Percentiles rank a stretch among this genome's conserved stretches.
phyloP scores from a whole-genome alignment of 2,113 vertebrate genomes.

The Lagopus leucura region DNA sequence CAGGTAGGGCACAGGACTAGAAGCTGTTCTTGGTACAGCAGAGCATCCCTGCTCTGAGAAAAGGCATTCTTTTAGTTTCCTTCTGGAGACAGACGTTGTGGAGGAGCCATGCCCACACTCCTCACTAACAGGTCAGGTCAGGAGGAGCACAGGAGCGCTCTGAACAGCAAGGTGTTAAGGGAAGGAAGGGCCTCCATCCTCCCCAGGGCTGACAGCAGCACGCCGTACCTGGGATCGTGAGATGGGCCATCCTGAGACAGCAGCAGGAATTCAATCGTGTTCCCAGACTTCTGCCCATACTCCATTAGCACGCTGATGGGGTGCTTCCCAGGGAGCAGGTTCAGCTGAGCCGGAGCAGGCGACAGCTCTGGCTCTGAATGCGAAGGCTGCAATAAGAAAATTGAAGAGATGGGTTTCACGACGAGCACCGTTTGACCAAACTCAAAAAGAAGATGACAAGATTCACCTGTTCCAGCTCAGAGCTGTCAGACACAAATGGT shows the following conservation, averaged over 20 bases:
- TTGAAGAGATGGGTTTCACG: background rate
- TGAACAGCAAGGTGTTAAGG: background rate
- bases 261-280: slow-evolving; percentile 89
- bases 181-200: background rate
- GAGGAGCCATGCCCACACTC: background rate
- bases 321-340: slow-evolving; percentile 88
- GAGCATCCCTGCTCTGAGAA: background rate
- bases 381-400: background rate
- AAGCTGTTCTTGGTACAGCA: background rate
- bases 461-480: slow-evolving; percentile 9
- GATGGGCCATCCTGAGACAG: slow-evolving; percentile 92
- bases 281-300: slow-evolving; percentile 91
- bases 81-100: background rate
- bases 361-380: slow-evolving; percentile 66
- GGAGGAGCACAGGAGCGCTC: rapidly evolving
- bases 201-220: background rate
- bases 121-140: background rate
- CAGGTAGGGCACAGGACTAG: background rate
- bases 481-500: rapidly evolving
- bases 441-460: background rate
- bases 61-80: background rate
- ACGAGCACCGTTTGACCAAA: rapidly evolving
- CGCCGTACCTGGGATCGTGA: slow-evolving; percentile 91
- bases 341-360: slow-evolving; percentile 19
- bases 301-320: slow-evolving; percentile 92